Evolutionary conservation across 2,113 vertebrate species (phyloP).

Genomic region (Neoarius graeffei): DNA sequence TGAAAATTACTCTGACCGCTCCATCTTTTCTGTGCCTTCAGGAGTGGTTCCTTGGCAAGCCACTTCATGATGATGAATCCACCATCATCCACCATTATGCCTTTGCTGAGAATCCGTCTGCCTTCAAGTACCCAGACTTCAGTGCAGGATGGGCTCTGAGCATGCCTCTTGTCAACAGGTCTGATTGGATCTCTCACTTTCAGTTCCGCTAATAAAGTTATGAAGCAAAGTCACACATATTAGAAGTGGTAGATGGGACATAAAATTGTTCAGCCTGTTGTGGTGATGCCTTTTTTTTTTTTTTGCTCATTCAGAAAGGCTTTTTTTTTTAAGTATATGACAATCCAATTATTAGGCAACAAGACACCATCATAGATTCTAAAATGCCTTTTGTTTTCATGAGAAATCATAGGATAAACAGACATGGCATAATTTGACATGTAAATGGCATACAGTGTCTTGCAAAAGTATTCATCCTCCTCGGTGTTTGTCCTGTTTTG

Average conservation of each 20-base stretch:
- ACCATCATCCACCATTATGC: slow-evolving; percentile 99
- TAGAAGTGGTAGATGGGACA: background rate
- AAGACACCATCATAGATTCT: background rate
- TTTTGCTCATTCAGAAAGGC: background rate
- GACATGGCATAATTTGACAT: background rate
- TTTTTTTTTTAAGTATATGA: background rate
- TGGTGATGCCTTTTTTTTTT: background rate
- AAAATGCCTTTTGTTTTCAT: background rate
- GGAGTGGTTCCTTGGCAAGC: slow-evolving; percentile 96
- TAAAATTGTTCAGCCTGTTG: background rate
- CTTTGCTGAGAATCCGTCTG: slow-evolving; percentile 90
- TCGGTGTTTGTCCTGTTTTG: too few relatives aligned
- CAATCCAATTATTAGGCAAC: too few relatives aligned
- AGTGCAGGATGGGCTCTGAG: slow-evolving; percentile 92
- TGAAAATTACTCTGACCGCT: background rate
- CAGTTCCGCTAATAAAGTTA: background rate
- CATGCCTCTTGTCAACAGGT: slow-evolving; percentile 87
- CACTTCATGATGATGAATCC: slow-evolving; percentile 90
- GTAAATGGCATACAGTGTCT: background rate
- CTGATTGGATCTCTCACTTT: slow-evolving; percentile 56
- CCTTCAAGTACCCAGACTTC: slow-evolving; percentile 95
- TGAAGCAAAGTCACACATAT: background rate
- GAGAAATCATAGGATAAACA: too few relatives aligned
- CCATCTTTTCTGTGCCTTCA: slow-evolving; percentile 60
- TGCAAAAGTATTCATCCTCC: too few relatives aligned